Evolutionary conservation across 1,140 invertebrate genomes (phyloP).

Genomic region (Drosophila seguyi): DNA sequence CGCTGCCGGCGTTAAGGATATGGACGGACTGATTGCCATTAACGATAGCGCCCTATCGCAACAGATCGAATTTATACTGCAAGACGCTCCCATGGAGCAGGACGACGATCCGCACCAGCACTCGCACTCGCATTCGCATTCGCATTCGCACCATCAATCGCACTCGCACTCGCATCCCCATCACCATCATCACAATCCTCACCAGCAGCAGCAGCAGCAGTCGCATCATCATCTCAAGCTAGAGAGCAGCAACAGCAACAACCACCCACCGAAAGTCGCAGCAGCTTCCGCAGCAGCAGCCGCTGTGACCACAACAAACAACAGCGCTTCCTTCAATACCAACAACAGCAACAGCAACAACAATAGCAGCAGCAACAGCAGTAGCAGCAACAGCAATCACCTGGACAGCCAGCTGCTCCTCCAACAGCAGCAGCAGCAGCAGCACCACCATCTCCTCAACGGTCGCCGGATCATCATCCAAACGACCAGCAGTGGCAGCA

Average conservation of each 20-base stretch:
- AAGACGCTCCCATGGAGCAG: conserved; percentile 85
- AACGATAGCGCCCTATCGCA: conserved; percentile 84
- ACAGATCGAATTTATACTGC: conserved; percentile 85
- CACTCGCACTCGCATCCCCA: conserved; percentile 47
- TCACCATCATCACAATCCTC: conserved; percentile 24
- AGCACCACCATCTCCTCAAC: conserved; percentile 72
- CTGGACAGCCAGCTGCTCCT: conserved; percentile 42
- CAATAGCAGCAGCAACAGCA: conserved; percentile 53
- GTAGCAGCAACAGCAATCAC: conserved; percentile 38
- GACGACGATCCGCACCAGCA: conserved; percentile 68
- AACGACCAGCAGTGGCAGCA: conserved; percentile 45
- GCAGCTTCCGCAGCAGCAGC: conserved; percentile 26
- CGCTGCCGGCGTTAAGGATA: conserved; percentile 65
- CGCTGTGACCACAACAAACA: conserved; percentile 35
- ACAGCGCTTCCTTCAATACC: conserved; percentile 45
- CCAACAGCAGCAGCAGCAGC: conserved; percentile 63
- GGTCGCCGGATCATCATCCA: conserved; percentile 81
- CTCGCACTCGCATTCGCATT: conserved; percentile 29
- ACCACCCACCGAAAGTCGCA: conserved; percentile 78
- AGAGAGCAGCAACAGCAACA: conserved; percentile 43
- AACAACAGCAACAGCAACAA: conserved; percentile 39
- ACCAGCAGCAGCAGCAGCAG: conserved; percentile 19
- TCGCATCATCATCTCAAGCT: conserved; percentile 42
- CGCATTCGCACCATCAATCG: conserved; percentile 7
- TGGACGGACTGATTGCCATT: conserved; percentile 83